phyloP scores from a whole-genome alignment of 2,113 vertebrate species.

The Prionailurus bengalensis region DNA sequence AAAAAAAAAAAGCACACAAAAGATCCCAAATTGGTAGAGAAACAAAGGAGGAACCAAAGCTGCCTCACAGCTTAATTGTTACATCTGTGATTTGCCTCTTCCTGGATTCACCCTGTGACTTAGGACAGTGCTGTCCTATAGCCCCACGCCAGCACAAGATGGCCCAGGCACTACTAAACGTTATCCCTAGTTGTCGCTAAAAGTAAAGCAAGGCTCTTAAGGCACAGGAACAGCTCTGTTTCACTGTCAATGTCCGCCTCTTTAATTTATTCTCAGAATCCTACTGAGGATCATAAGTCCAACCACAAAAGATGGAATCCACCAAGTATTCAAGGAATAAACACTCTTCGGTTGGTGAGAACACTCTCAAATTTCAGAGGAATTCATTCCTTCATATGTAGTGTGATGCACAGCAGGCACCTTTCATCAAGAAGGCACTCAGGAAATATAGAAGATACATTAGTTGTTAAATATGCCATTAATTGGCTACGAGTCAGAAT shows the following conservation, averaged over 20 bases:
- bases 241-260: slow-evolving; percentile 42
- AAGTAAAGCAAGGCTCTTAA: slow-evolving; percentile 70
- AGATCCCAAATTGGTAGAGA: slow-evolving; percentile 84
- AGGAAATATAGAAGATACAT: slow-evolving; percentile 19
- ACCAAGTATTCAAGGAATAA: slow-evolving; percentile 57
- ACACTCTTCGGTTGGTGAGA: not conserved
- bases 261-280: slow-evolving; percentile 72
- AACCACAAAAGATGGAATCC: slow-evolving; percentile 43
- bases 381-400: not conserved
- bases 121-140: slow-evolving; percentile 46
- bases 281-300: slow-evolving; percentile 50
- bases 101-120: slow-evolving; percentile 42
- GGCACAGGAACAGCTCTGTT: slow-evolving; percentile 36
- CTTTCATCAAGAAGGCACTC: not conserved
- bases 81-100: slow-evolving; percentile 60
- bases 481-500: not conserved
- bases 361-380: not conserved
- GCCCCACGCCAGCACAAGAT: slow-evolving; percentile 54
- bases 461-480: not conserved
- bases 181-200: slow-evolving; percentile 76
- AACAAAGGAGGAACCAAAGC: slow-evolving; percentile 82
- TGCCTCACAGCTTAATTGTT: slow-evolving; percentile 74
- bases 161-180: slow-evolving; percentile 52
- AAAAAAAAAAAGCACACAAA: slow-evolving; percentile 76
- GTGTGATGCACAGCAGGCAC: not conserved